A percentile compares a stretch with the other conserved stretches of the same genome.
Evolutionary conservation across 2,888 invertebrate genomes (phyloP).

Genomic region (Eupithecia inturbata): DNA sequence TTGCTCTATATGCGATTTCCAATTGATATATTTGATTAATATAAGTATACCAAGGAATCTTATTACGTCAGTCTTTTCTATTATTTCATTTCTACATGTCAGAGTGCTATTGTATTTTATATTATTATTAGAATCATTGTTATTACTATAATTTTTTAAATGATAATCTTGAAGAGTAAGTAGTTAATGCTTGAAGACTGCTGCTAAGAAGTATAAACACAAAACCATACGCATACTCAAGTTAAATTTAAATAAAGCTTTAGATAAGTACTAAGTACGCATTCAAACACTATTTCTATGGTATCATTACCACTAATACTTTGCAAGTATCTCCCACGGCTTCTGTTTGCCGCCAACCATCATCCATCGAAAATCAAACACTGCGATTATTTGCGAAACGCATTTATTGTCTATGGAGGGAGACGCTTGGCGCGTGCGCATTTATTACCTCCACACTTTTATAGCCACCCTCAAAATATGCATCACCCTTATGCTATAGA

Average conservation of each 20-base stretch:
- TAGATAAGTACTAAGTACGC: not conserved
- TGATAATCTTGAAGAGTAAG: too few species aligned
- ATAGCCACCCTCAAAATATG: conserved; percentile 12
- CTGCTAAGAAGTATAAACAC: too few species aligned
- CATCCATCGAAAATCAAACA: conserved; percentile 82
- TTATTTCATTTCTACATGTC: too few species aligned
- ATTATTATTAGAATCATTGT: too few species aligned
- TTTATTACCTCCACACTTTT: conserved; percentile 38
- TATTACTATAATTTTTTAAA: too few species aligned
- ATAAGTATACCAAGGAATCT: too few species aligned
- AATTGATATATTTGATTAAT: too few species aligned
- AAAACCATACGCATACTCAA: too few species aligned
- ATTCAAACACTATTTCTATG: conserved; percentile 20
- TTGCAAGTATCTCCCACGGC: conserved; percentile 66
- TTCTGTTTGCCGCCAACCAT: conserved; percentile 73
- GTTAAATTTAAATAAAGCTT: not conserved
- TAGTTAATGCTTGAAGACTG: too few species aligned
- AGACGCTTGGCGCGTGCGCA: conserved; percentile 72
- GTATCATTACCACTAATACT: conserved; percentile 22
- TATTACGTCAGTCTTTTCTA: too few species aligned
- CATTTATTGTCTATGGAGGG: conserved; percentile 79
- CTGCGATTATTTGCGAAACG: conserved; percentile 82
- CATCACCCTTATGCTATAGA: not conserved
- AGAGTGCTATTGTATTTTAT: too few species aligned
- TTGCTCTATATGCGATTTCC: too few species aligned